These are phyloP conservation scores for Drosophila kokeensis DNA, from an alignment of 2,888 invertebrate species.

Conservation along the genomic window DNA sequence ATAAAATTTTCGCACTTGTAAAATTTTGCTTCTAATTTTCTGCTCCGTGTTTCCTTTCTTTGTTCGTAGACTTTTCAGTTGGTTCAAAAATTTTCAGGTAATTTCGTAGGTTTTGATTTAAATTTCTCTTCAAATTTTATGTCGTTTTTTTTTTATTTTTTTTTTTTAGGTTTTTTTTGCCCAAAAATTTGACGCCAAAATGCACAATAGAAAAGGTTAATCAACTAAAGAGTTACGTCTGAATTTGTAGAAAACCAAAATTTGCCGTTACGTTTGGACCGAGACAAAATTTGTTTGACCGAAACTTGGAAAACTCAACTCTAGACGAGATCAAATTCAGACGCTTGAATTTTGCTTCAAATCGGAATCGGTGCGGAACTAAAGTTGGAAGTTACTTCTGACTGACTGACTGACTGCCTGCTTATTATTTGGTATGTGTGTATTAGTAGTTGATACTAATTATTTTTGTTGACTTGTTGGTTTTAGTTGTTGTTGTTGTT, in stretches of 20 bases:
- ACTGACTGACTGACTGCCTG: slow-evolving; percentile 57
- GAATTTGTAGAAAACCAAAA: slow-evolving; percentile 77
- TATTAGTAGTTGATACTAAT: slow-evolving; percentile 23
- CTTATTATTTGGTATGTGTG: slow-evolving; percentile 43
- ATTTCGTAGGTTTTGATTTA: slow-evolving; percentile 83
- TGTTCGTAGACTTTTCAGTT: slow-evolving; percentile 65
- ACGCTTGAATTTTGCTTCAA: slow-evolving; percentile 80
- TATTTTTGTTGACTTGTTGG: slow-evolving; percentile 35
- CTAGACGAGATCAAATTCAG: slow-evolving; percentile 80
- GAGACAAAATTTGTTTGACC: slow-evolving; percentile 72
- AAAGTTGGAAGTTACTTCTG: slow-evolving; percentile 52
- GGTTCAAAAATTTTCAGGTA: slow-evolving; percentile 82
- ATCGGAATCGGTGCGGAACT: slow-evolving; percentile 73
- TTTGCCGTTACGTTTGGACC: slow-evolving; percentile 55
- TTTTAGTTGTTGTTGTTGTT: slow-evolving; percentile 48
- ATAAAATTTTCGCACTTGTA: slow-evolving; percentile 73
- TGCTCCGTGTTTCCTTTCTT: slow-evolving; percentile 39
- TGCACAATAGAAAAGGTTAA: slow-evolving; percentile 63
- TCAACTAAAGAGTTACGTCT: slow-evolving; percentile 79
- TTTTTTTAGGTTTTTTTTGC: slow-evolving; percentile 24
- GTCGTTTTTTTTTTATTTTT: slow-evolving; percentile 19
- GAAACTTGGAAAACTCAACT: slow-evolving; percentile 67
- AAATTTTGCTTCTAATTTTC: slow-evolving; percentile 63
- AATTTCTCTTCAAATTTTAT: slow-evolving; percentile 53
- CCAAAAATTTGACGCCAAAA: slow-evolving; percentile 68